These are phyloP conservation scores for Malaclemys terrapin DNA, from an alignment of 2,113 vertebrate species.

Conservation along the genomic window DNA sequence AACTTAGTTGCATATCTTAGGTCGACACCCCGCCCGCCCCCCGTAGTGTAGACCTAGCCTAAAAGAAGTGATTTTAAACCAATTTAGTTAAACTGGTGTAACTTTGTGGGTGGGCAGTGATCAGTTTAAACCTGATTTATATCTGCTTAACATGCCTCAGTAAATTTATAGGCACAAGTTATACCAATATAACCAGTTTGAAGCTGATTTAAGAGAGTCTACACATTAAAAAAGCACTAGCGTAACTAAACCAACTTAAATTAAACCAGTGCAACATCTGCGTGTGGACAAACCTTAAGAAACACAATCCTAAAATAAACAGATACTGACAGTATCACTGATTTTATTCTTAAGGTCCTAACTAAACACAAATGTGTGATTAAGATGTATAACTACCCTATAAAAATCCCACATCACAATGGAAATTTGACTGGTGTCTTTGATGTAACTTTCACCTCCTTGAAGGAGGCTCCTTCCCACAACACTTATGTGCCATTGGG, in stretches of 20 bases:
- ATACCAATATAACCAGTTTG: not conserved
- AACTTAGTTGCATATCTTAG: too few relatives aligned
- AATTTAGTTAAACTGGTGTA: not conserved
- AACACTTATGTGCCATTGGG: not conserved
- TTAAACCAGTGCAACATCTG: not conserved
- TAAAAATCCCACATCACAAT: not conserved
- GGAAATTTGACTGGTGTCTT: not conserved
- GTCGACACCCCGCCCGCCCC: too few relatives aligned
- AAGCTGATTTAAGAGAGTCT: not conserved
- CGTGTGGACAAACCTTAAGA: not conserved
- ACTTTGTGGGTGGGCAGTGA: not conserved
- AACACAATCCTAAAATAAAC: not conserved
- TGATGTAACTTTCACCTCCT: not conserved
- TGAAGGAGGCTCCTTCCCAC: not conserved
- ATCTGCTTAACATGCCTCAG: not conserved
- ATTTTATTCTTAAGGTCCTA: not conserved
- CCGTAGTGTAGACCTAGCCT: too few relatives aligned
- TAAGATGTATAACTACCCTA: rapidly evolving
- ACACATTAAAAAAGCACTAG: not conserved
- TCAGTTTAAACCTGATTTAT: not conserved
- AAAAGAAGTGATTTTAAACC: not conserved
- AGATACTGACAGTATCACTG: not conserved
- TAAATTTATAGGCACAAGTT: not conserved
- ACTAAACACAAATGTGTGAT: not conserved
- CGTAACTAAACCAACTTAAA: not conserved